Conservation (phyloP, 2,888 invertebrate genomes). For the Eueremaeus valkanovi region DNA sequence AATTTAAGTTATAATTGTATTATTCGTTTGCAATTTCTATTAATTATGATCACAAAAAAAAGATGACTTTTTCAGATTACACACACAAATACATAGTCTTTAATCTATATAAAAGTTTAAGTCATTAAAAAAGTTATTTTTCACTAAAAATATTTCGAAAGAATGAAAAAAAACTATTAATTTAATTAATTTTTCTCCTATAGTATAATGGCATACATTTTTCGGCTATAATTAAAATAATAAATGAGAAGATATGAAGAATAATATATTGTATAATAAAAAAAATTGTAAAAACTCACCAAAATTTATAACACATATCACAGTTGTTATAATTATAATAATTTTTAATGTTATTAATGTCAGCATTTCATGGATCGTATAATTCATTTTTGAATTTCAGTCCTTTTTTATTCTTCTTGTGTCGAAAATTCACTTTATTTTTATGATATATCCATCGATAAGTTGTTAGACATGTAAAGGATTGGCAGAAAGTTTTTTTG, state of each 20-base stretch:
- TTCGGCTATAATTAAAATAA: neutral
- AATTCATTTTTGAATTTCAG: neutral
- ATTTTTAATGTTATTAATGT: slow-evolving; percentile 4
- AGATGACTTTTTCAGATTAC: neutral
- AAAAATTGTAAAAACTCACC: neutral
- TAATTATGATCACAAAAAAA: neutral
- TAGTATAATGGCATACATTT: neutral
- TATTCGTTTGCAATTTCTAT: neutral
- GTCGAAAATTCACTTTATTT: neutral
- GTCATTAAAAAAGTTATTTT: neutral
- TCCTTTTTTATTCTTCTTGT: neutral
- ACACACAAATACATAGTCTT: no score
- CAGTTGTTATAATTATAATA: slow-evolving; percentile 8
- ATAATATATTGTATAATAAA: neutral
- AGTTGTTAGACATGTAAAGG: no score
- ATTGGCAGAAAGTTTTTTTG: no score
- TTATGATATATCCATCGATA: no score
- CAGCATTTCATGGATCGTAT: neutral
- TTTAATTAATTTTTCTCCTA: neutral
- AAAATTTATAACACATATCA: slow-evolving; percentile 6
- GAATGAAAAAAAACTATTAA: neutral
- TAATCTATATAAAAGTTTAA: neutral
- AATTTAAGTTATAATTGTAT: neutral
- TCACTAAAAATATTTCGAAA: neutral
- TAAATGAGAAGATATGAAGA: neutral